Conservation (phyloP, 2,797 vertebrate genomes). For the Sphenopsis melanotis region DNA sequence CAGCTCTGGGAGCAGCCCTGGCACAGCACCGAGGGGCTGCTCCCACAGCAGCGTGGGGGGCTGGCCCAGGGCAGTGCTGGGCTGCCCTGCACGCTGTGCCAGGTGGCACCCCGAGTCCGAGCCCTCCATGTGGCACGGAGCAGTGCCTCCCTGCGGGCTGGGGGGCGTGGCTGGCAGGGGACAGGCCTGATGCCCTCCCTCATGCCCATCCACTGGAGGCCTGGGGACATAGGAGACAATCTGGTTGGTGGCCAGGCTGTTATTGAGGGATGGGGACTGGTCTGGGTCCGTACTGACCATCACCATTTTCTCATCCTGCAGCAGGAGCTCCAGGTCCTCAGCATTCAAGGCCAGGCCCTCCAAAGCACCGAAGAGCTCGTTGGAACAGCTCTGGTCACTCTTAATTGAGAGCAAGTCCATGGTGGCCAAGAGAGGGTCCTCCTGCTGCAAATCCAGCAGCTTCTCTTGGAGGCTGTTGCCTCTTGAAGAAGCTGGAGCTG, state of each 20-base stretch:
- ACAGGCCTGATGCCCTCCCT: not conserved
- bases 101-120: not conserved
- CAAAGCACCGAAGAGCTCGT: slow-evolving; percentile 77
- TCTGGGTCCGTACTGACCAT: slow-evolving; percentile 58
- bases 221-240: slow-evolving; percentile 77
- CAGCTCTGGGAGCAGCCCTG: not conserved
- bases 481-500: not conserved
- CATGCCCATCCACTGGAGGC: slow-evolving; percentile 55
- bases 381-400: slow-evolving; percentile 74
- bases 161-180: not conserved
- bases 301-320: slow-evolving; percentile 80
- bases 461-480: not conserved
- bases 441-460: slow-evolving; percentile 48
- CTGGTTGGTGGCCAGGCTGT: slow-evolving; percentile 73
- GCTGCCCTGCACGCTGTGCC: slow-evolving; percentile 46
- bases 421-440: slow-evolving; percentile 76
- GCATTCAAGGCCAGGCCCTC: slow-evolving; percentile 78
- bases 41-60: slow-evolving; percentile 34
- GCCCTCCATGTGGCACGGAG: fast-evolving
- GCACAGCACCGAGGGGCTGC: slow-evolving; percentile 56
- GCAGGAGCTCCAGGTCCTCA: slow-evolving; percentile 80
- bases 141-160: not conserved
- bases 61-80: not conserved
- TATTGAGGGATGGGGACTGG: slow-evolving; percentile 60
- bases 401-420: slow-evolving; percentile 76